Conservation (phyloP, 2,113 vertebrate species). For the Peromyscus leucopus region DNA sequence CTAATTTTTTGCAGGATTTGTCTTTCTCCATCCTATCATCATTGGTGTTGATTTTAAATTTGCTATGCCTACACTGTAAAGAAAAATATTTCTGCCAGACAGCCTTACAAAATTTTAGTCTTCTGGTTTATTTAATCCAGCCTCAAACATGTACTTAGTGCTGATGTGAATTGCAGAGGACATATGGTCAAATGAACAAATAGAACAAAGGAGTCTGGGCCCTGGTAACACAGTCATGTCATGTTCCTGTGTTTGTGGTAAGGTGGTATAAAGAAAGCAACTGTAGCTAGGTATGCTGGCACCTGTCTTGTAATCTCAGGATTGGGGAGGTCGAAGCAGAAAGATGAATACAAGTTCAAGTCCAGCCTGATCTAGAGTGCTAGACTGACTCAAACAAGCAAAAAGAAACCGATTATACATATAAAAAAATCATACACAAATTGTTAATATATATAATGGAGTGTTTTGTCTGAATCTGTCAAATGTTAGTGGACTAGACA, state of each 20-base stretch:
- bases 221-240: background rate
- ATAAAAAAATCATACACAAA: background rate
- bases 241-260: background rate
- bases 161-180: background rate
- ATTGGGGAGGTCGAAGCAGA: background rate
- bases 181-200: background rate
- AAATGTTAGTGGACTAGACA: no score
- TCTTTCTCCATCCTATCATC: background rate
- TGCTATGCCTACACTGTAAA: background rate
- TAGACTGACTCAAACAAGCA: background rate
- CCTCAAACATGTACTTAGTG: background rate
- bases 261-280: background rate
- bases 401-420: background rate
- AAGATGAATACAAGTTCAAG: background rate
- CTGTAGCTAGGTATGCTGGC: background rate
- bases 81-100: background rate
- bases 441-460: no score
- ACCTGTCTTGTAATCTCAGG: background rate
- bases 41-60: background rate
- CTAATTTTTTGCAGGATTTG: background rate
- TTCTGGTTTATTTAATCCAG: conserved; percentile 32
- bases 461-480: no score
- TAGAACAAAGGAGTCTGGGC: no score
- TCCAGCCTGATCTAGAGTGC: background rate
- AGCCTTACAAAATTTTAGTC: background rate